Evolutionary conservation across 2,888 invertebrate genomes (phyloP).

Genomic region (Caenorhabditis sulstoni): DNA sequence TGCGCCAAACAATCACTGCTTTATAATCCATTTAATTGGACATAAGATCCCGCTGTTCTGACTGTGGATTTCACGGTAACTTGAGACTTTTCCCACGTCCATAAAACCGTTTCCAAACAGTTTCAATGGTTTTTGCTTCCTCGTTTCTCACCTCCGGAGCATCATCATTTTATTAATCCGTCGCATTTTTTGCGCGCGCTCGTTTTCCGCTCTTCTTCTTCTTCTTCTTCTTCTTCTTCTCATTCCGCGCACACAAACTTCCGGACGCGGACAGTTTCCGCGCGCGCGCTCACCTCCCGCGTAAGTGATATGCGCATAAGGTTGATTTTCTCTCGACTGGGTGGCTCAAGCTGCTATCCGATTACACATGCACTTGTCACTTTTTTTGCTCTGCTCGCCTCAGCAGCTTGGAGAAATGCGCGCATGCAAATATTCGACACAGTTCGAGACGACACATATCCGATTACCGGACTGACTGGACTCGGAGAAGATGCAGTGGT

Average conservation of each 20-base stretch:
- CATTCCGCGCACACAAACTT: not conserved
- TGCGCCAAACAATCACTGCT: too few relatives aligned
- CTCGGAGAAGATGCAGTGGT: too few relatives aligned
- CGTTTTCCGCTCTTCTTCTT: conserved; percentile 15
- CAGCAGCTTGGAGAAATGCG: not conserved
- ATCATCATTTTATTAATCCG: conserved; percentile 8
- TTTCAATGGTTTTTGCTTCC: not conserved
- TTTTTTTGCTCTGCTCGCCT: conserved; percentile 1
- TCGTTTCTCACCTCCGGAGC: not conserved
- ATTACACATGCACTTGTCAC: conserved; percentile 49
- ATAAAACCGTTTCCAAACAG: too few relatives aligned
- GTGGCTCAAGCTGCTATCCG: conserved; percentile 34
- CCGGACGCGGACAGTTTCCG: conserved; percentile 11
- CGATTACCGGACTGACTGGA: conserved; percentile 30
- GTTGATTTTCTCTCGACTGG: conserved; percentile 39
- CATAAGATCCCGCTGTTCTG: too few relatives aligned
- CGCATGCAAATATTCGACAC: conserved; percentile 20
- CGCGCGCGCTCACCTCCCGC: not conserved
- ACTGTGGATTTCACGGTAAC: too few relatives aligned
- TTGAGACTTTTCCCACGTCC: too few relatives aligned
- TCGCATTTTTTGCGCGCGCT: too few relatives aligned
- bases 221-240: not conserved
- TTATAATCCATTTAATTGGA: too few relatives aligned
- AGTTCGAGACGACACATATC: conserved; percentile 22
- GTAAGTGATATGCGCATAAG: conserved; percentile 32